A percentile compares a stretch with the other conserved stretches of the same genome.
phyloP scores from a whole-genome alignment of 2,797 vertebrate genomes.

The Taenioides sp. region DNA sequence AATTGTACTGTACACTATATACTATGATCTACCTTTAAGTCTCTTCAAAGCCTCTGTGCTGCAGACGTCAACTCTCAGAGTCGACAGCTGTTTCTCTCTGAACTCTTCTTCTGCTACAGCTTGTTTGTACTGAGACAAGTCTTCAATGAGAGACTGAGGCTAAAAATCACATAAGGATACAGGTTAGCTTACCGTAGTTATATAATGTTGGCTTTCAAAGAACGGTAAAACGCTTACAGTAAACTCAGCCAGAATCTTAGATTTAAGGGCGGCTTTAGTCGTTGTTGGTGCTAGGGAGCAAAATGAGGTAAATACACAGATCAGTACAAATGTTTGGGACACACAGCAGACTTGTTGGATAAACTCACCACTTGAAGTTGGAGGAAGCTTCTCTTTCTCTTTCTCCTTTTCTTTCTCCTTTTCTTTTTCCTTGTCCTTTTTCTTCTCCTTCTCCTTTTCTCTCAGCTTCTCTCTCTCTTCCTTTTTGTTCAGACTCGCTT shows the following conservation, averaged over 20 bases:
- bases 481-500: constrained; percentile 84
- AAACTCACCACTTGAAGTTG: constrained; percentile 60
- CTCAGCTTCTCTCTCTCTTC: constrained; percentile 68
- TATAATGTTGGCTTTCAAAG: neutral
- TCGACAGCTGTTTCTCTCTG: constrained; percentile 91
- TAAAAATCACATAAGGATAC: constrained; percentile 50
- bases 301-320: neutral
- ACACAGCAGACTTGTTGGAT: neutral
- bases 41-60: constrained; percentile 94
- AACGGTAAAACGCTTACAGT: constrained; percentile 78
- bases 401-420: constrained; percentile 36
- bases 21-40: constrained; percentile 85
- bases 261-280: constrained; percentile 91
- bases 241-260: constrained; percentile 97
- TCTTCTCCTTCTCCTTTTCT: constrained; percentile 34
- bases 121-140: constrained; percentile 81
- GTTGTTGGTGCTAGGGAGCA: constrained; percentile 73
- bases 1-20: no score
- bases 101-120: constrained; percentile 87
- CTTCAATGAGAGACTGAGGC: constrained; percentile 90
- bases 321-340: neutral
- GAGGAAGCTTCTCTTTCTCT: constrained; percentile 42
- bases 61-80: constrained; percentile 91
- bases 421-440: constrained; percentile 39
- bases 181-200: neutral